A percentile compares a stretch with the other conserved stretches of the same genome.
These are phyloP conservation scores for Cynocephalus volans DNA, from an alignment of 2,113 vertebrate species.

Conservation along the genomic window DNA sequence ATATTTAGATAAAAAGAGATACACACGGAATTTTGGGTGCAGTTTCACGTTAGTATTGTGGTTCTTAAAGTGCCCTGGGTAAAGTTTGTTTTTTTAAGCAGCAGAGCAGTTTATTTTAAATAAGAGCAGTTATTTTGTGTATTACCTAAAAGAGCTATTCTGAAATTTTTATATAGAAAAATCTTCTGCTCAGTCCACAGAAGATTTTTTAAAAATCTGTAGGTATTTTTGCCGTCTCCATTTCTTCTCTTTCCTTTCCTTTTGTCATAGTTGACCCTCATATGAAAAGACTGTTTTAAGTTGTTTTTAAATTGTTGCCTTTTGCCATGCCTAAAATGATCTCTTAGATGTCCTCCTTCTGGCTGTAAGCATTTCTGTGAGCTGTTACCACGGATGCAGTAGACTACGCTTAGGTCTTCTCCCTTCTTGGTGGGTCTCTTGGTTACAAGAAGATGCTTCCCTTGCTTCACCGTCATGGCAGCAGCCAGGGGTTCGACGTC, in stretches of 20 bases:
- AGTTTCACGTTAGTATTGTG: not conserved
- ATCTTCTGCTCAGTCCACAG: not conserved
- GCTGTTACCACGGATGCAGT: not conserved
- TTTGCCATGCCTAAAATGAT: not conserved
- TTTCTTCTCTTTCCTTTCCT: not conserved
- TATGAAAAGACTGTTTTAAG: not conserved
- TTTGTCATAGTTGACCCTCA: not conserved
- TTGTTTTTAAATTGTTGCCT: not conserved
- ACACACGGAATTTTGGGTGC: not conserved
- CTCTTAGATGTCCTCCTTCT: not conserved
- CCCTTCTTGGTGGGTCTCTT: not conserved
- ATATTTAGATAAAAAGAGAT: not conserved
- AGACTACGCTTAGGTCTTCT: not conserved
- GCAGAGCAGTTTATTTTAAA: not conserved
- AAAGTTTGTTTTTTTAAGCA: not conserved
- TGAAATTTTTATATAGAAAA: not conserved
- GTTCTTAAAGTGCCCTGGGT: not conserved
- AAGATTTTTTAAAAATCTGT: not conserved
- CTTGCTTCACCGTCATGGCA: not conserved
- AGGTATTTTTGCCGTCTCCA: not conserved
- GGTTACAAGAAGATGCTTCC: not conserved
- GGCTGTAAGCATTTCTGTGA: not conserved
- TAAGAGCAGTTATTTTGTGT: not conserved
- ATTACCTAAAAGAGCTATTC: not conserved
- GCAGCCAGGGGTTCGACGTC: no score